Evolutionary conservation across 2,888 invertebrate genomes (phyloP).

Genomic region (Callosobruchus maculatus): DNA sequence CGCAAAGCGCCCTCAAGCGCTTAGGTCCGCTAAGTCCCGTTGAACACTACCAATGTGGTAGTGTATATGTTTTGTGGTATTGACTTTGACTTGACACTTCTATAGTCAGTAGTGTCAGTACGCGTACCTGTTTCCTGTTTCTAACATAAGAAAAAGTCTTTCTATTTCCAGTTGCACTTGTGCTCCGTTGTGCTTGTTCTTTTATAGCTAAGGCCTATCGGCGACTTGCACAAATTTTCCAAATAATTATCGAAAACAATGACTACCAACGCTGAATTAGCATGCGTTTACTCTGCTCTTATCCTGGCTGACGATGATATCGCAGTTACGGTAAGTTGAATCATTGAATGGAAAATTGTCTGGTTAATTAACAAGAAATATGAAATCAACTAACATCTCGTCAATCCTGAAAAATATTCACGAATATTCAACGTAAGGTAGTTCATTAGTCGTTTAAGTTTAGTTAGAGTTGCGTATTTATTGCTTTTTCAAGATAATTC

Average conservation of each 20-base stretch:
- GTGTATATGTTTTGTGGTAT: too few species aligned
- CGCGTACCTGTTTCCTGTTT: too few species aligned
- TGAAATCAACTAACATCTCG: neutral
- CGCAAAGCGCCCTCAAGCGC: too few species aligned
- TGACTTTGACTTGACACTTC: too few species aligned
- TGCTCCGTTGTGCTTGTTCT: conserved; percentile 79
- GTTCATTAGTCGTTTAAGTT: neutral
- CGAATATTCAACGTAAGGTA: neutral
- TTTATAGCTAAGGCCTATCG: conserved; percentile 87
- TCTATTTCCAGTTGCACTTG: too few species aligned
- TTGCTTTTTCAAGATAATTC: neutral
- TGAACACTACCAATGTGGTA: too few species aligned
- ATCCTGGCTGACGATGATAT: conserved; percentile 96
- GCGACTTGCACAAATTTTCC: conserved; percentile 84
- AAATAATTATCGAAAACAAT: conserved; percentile 53
- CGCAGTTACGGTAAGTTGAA: conserved; percentile 96
- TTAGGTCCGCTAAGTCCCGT: too few species aligned
- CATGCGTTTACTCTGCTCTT: conserved; percentile 95
- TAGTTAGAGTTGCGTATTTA: neutral
- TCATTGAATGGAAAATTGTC: conserved; percentile 33
- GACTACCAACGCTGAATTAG: conserved; percentile 91
- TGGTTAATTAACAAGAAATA: neutral
- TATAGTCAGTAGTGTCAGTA: too few species aligned
- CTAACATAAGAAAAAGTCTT: too few species aligned
- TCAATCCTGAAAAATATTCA: neutral